Conservation (phyloP, 2,888 invertebrate genomes). For the Dendrolimus pini region DNA sequence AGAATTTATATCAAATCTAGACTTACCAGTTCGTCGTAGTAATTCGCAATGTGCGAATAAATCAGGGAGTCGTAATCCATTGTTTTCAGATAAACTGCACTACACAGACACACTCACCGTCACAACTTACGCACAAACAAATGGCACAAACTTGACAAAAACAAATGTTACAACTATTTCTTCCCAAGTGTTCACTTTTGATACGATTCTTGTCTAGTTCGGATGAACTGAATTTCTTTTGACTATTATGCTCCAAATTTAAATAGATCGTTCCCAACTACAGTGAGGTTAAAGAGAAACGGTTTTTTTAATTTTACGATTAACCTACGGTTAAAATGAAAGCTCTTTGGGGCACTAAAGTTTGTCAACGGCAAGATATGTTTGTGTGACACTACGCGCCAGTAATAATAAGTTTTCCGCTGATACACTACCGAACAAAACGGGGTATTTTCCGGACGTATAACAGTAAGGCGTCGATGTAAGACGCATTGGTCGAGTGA, state of each 20-base stretch:
- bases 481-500: constrained; percentile 71
- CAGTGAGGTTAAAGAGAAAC: too few relatives aligned
- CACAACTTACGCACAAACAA: constrained; percentile 12
- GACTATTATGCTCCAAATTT: too few relatives aligned
- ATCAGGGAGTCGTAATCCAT: constrained; percentile 82
- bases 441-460: constrained; percentile 6
- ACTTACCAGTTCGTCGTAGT: constrained; percentile 79
- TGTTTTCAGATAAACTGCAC: constrained; percentile 21
- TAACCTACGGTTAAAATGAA: too few relatives aligned
- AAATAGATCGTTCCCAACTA: too few relatives aligned
- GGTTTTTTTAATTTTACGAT: too few relatives aligned
- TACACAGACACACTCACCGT: constrained; percentile 18
- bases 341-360: too few relatives aligned
- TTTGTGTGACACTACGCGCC: constrained; percentile 8
- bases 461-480: constrained; percentile 50
- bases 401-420: constrained; percentile 7
- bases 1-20: neutral
- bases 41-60: constrained; percentile 79
- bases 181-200: too few relatives aligned
- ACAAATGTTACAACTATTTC: too few relatives aligned
- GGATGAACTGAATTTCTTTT: too few relatives aligned
- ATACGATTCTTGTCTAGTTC: too few relatives aligned
- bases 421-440: constrained; percentile 27
- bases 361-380: too few relatives aligned
- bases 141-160: constrained; percentile 1